Evolutionary conservation across 2,797 vertebrate species (phyloP), one percentile per base, ranked within the genome.

Genomic region (Sebastes miniatus): DNA sequence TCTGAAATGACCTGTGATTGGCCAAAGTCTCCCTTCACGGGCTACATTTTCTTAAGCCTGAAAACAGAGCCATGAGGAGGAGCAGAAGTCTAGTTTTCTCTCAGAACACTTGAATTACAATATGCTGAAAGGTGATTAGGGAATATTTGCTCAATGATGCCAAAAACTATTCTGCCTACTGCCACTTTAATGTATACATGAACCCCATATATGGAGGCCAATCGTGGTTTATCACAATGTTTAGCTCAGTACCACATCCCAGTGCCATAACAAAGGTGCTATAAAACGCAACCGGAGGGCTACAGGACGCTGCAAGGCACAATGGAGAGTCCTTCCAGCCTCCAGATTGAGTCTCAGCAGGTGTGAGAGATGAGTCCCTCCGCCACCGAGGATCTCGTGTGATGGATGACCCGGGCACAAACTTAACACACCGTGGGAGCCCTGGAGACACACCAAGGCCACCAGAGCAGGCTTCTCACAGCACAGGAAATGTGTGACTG

Each of bases 301-400:
- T 79, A 80, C 79, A 83, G 86, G 79, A 88, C 6, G 81, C 88
- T 87, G 77, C 68, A 83, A 83, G 88, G 90, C 90, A 87, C 89
- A 91, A 89, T 82, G 80, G 70, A 84, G 85, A 90, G 81, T 86
- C 81, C 84, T 83, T 89, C 84, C 86, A 88, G 90, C 77, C 85
- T 93, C 93, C 94, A 96, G 95, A 95, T 95, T 95, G 95, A 88
- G 83, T 90, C 92, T 90, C 93, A 85, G 92, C 91, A 92, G 94
- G 95, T 90, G 91, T 91, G 92, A 91, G 89, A 89, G 88, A 91
- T 94, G 91, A 94, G 71, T 84, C 85, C 73, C 87, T 74, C 62
- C 76, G 73, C 88, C 87, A 86, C 54, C 3, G 24, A 89, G 81
- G 84, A 86, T 85, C 80, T 73, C 2, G 62, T 81, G 88, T 93